Percentiles rank a stretch among this genome's conserved stretches.
phyloP scores from a whole-genome alignment of 2,888 invertebrate genomes.

The Lepidocyrtoides sp. region DNA sequence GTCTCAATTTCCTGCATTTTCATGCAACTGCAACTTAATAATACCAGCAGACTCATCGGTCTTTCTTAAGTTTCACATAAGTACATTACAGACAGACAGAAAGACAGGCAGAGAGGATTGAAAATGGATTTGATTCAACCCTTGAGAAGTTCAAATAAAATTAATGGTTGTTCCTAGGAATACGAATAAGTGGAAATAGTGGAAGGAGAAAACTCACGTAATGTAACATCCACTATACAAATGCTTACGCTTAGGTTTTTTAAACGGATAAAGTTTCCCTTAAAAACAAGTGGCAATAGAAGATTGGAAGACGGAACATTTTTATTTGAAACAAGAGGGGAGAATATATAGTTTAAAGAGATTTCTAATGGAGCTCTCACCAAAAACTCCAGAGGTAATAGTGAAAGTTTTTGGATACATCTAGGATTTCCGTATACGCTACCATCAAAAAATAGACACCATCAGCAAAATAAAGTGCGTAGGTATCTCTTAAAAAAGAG shows the following conservation, averaged over 20 bases:
- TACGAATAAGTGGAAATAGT: background rate
- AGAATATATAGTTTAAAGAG: background rate
- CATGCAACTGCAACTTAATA: conserved; percentile 13
- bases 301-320: background rate
- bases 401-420: background rate
- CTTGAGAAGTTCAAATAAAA: conserved; percentile 53
- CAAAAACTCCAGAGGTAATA: background rate
- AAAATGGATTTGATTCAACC: conserved; percentile 44
- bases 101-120: background rate
- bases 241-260: no score
- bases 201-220: background rate
- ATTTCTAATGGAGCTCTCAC: conserved; percentile 17
- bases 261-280: background rate
- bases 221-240: no score
- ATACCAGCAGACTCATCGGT: background rate
- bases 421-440: conserved; percentile 22
- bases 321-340: conserved; percentile 54
- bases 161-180: conserved; percentile 40
- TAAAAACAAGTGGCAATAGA: conserved; percentile 6
- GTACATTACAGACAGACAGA: conserved; percentile 21
- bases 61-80: conserved; percentile 21
- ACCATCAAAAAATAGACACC: conserved; percentile 7
- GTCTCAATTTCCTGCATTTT: background rate
- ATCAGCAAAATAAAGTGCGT: conserved; percentile 50
- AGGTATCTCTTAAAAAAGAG: background rate